Conservation (phyloP, 2,113 vertebrate species). For the western clawed frog (Xenopus tropicalis) region UCB_Xtro_10.0 CM004446.2:10550001-10550500, state of each 20-base stretch:
- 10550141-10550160: too few species aligned
- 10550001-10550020: too few species aligned
- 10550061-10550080: too few species aligned
- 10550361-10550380: neutral
- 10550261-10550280: neutral
- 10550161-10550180: too few species aligned
- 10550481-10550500: conserved; percentile 14
- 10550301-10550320: conserved; percentile 3
- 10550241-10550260: neutral
- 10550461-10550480: conserved; percentile 7
- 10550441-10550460: conserved; percentile 16
- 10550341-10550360: neutral
- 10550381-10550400: neutral
- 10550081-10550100: too few species aligned
- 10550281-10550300: neutral
- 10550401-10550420: neutral
- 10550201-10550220: too few species aligned
- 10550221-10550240: neutral
- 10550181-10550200: too few species aligned
- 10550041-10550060: too few species aligned
- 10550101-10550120: too few species aligned
- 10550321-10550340: neutral
- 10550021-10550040: too few species aligned
- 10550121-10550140: too few species aligned
- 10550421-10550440: conserved; percentile 13